Evolutionary conservation across 2,888 invertebrate genomes (phyloP).

Genomic region (Leptopterna dolabrata): DNA sequence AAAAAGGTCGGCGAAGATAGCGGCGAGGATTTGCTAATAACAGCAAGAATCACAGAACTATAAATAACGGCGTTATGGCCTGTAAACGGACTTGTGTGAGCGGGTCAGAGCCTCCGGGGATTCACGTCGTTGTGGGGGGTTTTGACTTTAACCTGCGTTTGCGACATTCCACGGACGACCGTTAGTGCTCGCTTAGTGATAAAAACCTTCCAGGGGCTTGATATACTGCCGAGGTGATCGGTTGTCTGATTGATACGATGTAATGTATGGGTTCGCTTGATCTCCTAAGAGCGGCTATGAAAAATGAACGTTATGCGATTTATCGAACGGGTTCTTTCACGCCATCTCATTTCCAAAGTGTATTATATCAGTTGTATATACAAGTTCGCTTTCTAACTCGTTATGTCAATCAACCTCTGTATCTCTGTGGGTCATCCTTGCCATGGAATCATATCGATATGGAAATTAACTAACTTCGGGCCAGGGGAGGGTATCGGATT

Average conservation of each 20-base stretch:
- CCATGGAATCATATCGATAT: too few relatives aligned
- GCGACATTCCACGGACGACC: slow-evolving; percentile 20
- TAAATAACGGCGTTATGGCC: slow-evolving; percentile 44
- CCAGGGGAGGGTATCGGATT: too few relatives aligned
- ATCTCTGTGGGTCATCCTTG: too few relatives aligned
- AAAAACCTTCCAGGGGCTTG: neutral
- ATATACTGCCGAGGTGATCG: slow-evolving; percentile 22
- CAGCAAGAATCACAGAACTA: slow-evolving; percentile 44
- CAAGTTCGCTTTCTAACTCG: neutral
- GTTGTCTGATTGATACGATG: slow-evolving; percentile 16
- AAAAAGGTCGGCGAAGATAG: slow-evolving; percentile 23
- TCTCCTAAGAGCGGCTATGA: neutral
- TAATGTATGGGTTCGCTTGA: slow-evolving; percentile 13
- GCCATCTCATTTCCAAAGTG: neutral
- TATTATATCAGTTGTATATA: neutral
- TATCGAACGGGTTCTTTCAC: neutral
- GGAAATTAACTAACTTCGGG: too few relatives aligned
- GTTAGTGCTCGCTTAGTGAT: neutral
- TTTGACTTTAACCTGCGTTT: slow-evolving; percentile 24
- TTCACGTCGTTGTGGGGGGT: slow-evolving; percentile 30
- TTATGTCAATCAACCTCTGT: too few relatives aligned
- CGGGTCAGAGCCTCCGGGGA: slow-evolving; percentile 27
- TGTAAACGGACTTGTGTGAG: slow-evolving; percentile 6
- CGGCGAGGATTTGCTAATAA: slow-evolving; percentile 47
- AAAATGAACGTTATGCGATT: neutral